Conservation (phyloP, 2,888 invertebrate species). For the Rhamnusium bicolor region DNA sequence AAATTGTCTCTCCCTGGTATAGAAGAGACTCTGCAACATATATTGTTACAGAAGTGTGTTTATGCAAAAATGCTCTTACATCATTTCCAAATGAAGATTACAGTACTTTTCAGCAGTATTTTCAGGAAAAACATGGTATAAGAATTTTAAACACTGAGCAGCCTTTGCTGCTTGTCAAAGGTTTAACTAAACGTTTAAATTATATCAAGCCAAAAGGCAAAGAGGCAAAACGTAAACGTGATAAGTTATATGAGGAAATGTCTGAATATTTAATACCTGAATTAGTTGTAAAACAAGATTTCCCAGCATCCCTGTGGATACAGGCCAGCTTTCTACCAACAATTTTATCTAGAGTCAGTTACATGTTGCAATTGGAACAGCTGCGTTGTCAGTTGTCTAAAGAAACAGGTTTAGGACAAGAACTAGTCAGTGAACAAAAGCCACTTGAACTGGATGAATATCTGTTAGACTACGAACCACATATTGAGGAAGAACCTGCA, state of each 20-base stretch:
- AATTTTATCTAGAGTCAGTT: conserved; percentile 83
- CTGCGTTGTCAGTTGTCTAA: conserved; percentile 75
- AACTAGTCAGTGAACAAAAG: conserved; percentile 56
- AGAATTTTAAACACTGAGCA: conserved; percentile 78
- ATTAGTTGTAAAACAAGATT: conserved; percentile 82
- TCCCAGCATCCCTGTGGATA: conserved; percentile 85
- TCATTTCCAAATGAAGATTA: conserved; percentile 78
- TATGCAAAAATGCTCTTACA: conserved; percentile 78
- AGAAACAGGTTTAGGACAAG: conserved; percentile 70
- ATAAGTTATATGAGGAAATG: conserved; percentile 73
- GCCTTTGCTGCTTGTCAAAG: conserved; percentile 87
- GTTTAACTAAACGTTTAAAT: conserved; percentile 76
- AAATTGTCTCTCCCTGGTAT: conserved; percentile 92
- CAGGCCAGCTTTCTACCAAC: conserved; percentile 90
- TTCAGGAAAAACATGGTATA: conserved; percentile 81
- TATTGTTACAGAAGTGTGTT: conserved; percentile 80
- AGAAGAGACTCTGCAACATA: conserved; percentile 68
- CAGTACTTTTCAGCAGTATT: conserved; percentile 83
- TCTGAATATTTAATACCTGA: conserved; percentile 89
- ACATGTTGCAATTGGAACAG: conserved; percentile 83
- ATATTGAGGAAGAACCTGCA: conserved; percentile 48
- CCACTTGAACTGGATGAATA: conserved; percentile 63
- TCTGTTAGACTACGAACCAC: conserved; percentile 56
- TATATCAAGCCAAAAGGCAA: conserved; percentile 74
- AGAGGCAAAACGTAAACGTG: conserved; percentile 67